These are phyloP conservation scores for Gobio gobio DNA, from an alignment of 2,113 vertebrate species.

Conservation along the genomic window DNA sequence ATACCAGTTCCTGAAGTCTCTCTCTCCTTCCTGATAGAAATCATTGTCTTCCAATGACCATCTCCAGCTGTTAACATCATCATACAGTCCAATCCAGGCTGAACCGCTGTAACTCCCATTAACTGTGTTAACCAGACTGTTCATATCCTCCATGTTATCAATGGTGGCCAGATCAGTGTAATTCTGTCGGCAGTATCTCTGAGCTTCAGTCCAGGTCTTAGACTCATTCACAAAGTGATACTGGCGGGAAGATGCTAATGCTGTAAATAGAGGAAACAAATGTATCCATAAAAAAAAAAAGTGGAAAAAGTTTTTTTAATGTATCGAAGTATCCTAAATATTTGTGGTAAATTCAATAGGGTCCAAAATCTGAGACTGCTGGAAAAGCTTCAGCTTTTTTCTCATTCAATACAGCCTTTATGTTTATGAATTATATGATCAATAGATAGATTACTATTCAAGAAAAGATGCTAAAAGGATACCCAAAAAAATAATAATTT, in stretches of 20 bases:
- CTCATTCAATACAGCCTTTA: background rate
- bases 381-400: background rate
- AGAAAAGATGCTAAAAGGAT: too few species aligned
- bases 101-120: background rate
- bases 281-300: background rate
- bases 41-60: background rate
- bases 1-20: slow-evolving; percentile 37
- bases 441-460: too few species aligned
- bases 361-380: background rate
- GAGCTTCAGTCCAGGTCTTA: slow-evolving; percentile 34
- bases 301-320: background rate
- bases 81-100: slow-evolving; percentile 45
- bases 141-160: slow-evolving; percentile 32
- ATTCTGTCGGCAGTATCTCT: slow-evolving; percentile 35
- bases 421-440: background rate
- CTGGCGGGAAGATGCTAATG: background rate
- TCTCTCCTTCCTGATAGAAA: slow-evolving; percentile 40
- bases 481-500: too few species aligned
- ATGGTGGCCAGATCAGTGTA: slow-evolving; percentile 46
- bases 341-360: background rate
- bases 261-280: background rate
- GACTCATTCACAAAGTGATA: slow-evolving; percentile 34
- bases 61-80: background rate
- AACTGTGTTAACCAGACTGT: background rate
- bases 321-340: background rate